Conservation (phyloP, 2,888 invertebrate species). For the Tineola bisselliella region DNA sequence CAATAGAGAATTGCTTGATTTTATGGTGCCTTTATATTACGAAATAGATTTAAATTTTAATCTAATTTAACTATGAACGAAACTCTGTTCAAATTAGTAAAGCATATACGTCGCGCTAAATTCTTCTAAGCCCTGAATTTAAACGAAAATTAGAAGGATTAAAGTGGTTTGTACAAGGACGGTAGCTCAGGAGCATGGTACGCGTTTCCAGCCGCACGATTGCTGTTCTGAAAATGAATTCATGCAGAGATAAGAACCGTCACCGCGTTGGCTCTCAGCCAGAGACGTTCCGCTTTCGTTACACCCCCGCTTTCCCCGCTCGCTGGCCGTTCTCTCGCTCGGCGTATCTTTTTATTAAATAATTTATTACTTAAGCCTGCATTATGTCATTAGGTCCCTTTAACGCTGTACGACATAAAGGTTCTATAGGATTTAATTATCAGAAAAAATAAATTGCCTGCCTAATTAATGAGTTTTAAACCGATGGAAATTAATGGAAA, state of each 20-base stretch:
- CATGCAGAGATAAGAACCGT: constrained; percentile 37
- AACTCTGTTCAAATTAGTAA: not conserved
- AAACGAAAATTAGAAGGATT: constrained; percentile 9
- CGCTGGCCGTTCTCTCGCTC: not conserved
- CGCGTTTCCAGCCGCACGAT: constrained; percentile 5
- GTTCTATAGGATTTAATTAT: constrained; percentile 4
- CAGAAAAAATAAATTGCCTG: constrained; percentile 5
- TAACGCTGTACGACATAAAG: constrained; percentile 2
- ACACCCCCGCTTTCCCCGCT: constrained; percentile 19
- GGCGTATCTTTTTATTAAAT: constrained; percentile 13
- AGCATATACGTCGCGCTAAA: not conserved
- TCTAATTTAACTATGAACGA: not conserved
- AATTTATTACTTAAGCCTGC: constrained; percentile 7
- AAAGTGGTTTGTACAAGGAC: not conserved
- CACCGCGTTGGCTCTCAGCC: constrained; percentile 42
- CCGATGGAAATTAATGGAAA: constrained; percentile 1
- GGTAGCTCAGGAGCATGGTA: constrained; percentile 1
- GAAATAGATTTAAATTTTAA: not conserved
- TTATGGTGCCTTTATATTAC: too few relatives aligned
- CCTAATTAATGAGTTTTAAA: not conserved
- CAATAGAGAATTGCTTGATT: too few relatives aligned
- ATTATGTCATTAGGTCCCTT: constrained; percentile 7
- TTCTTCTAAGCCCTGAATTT: constrained; percentile 5
- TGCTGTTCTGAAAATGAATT: constrained; percentile 21
- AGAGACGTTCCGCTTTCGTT: constrained; percentile 22